A percentile compares a stretch with the other conserved stretches of the same genome.
These are phyloP conservation scores for Pollachius pollachius DNA, from an alignment of 2,113 vertebrate species.

Conservation along the genomic window DNA sequence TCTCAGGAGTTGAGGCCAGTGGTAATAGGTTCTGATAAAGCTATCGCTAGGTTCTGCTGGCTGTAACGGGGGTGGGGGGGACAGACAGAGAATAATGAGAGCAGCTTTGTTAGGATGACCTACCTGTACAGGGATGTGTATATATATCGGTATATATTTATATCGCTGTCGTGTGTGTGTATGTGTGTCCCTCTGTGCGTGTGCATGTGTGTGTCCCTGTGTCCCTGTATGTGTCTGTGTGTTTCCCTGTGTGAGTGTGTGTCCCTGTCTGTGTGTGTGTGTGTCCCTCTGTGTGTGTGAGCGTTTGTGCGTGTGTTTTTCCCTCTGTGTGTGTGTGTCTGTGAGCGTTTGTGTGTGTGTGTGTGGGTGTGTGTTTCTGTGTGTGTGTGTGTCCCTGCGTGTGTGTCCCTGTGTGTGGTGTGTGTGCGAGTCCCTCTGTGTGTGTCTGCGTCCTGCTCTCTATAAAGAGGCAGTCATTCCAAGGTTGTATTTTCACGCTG, in stretches of 20 bases:
- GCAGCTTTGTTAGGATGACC: constrained; percentile 49
- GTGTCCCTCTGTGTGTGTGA: too few relatives aligned
- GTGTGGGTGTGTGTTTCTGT: too few relatives aligned
- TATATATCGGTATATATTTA: constrained; percentile 16
- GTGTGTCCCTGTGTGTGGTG: too few relatives aligned
- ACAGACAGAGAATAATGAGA: constrained; percentile 63
- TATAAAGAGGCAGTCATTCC: neutral
- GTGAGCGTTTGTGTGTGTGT: too few relatives aligned
- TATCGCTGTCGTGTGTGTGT: constrained; percentile 18
- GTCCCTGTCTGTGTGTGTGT: too few relatives aligned
- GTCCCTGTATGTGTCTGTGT: constrained; percentile 3
- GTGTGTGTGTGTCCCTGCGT: neutral
- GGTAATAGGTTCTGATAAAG: constrained; percentile 77
- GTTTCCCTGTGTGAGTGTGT: too few relatives aligned
- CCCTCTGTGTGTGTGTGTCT: too few relatives aligned
- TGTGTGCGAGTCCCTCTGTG: neutral
- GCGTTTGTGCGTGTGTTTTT: too few relatives aligned
- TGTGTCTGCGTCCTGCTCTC: neutral
- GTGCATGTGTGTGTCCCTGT: neutral
- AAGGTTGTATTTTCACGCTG: neutral
- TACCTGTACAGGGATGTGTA: constrained; percentile 42
- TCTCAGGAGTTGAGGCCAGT: constrained; percentile 46
- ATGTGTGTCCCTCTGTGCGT: constrained; percentile 19
- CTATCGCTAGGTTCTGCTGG: constrained; percentile 63
- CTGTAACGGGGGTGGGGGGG: constrained; percentile 36